Conservation (phyloP, 2,888 invertebrate genomes). For the Spodoptera exigua region DNA sequence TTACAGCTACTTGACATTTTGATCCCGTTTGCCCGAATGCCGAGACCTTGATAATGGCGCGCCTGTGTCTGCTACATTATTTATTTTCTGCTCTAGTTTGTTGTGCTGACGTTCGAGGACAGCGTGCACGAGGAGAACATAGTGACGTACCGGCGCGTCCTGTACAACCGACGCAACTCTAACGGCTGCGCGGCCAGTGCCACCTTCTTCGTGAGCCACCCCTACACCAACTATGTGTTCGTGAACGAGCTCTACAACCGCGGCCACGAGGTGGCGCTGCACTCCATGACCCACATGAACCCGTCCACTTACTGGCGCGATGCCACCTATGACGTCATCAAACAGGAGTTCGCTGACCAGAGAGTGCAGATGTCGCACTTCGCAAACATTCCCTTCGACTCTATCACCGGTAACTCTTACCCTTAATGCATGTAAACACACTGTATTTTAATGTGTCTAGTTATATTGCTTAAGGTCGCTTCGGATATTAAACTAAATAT, state of each 20-base stretch:
- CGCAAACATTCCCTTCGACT: constrained; percentile 83
- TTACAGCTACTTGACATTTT: too few relatives aligned
- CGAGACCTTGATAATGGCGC: too few relatives aligned
- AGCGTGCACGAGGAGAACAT: constrained; percentile 88
- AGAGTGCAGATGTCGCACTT: constrained; percentile 82
- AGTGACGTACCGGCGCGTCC: constrained; percentile 85
- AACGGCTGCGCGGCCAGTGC: constrained; percentile 90
- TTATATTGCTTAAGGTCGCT: too few relatives aligned
- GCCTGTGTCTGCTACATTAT: neutral
- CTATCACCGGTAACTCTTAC: constrained; percentile 70
- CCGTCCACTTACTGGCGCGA: constrained; percentile 89
- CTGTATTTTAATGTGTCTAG: too few relatives aligned
- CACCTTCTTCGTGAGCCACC: constrained; percentile 92
- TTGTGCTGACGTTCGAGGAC: constrained; percentile 91
- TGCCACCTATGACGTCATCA: constrained; percentile 83
- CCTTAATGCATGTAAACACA: neutral
- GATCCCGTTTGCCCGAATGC: too few relatives aligned
- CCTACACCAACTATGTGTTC: constrained; percentile 91
- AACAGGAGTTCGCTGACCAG: constrained; percentile 90
- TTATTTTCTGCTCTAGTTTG: constrained; percentile 83
- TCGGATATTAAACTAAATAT: too few relatives aligned
- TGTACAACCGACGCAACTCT: constrained; percentile 88
- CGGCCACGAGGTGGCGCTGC: constrained; percentile 91
- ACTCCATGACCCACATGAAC: constrained; percentile 90
- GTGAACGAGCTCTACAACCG: constrained; percentile 89